A percentile compares a stretch with the other conserved stretches of the same genome.
Evolutionary conservation across 1,140 invertebrate species (phyloP).

Genomic region (Bombus sylvicola): DNA sequence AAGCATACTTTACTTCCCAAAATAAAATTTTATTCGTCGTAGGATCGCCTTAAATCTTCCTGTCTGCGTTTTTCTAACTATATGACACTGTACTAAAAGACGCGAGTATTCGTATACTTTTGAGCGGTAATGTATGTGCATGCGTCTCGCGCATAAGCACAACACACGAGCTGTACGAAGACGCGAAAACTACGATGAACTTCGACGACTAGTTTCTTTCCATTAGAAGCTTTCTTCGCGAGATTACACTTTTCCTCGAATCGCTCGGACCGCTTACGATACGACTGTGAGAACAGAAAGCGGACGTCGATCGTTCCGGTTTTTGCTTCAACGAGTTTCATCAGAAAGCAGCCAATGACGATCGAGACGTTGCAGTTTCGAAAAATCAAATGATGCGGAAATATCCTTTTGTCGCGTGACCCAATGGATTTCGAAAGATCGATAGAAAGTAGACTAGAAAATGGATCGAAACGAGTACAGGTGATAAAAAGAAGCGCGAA

Average conservation of each 20-base stretch:
- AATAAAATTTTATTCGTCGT: too few species aligned
- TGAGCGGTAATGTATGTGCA: background rate
- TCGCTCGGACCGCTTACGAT: background rate
- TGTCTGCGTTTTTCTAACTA: too few species aligned
- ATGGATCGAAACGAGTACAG: background rate
- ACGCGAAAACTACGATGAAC: conserved; percentile 13
- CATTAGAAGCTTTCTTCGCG: conserved; percentile 7
- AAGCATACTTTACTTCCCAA: too few species aligned
- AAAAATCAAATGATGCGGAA: background rate
- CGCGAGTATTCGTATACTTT: too few species aligned
- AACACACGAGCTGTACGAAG: background rate
- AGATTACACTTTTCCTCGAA: conserved; percentile 12
- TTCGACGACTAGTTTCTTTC: conserved; percentile 13
- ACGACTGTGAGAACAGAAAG: conserved; percentile 38
- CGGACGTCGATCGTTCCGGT: background rate
- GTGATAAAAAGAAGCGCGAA: background rate
- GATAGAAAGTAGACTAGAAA: background rate
- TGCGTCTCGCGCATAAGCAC: conserved; percentile 1
- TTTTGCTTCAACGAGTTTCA: background rate
- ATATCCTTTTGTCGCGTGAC: background rate
- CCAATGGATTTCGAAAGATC: background rate
- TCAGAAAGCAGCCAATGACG: background rate
- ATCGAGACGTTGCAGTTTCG: background rate
- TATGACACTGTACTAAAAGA: too few species aligned
- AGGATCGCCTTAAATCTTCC: too few species aligned